Base-by-base conservation (phyloP, 2,797 vertebrate genomes). In the Threskiornis aethiopicus region DNA sequence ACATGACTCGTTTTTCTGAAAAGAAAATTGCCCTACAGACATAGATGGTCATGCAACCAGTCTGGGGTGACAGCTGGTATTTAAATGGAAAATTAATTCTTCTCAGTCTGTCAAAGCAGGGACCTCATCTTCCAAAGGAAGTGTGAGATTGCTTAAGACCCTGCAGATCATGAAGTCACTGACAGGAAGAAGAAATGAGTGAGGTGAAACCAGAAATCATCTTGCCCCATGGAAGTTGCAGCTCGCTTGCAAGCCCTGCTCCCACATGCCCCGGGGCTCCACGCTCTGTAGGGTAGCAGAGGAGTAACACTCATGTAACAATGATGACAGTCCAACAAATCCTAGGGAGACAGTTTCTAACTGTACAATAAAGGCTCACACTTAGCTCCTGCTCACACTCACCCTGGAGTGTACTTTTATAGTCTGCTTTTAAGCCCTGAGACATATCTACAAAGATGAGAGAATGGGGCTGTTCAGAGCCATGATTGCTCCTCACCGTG, bases 21-120 rank as follows among this genome's bases (percentile, higher is more conserved):
- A 92, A 71, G 79, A 89, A 96, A 96, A 88, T 55, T 90, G 21
- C 93, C 72, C 82, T 84, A 87, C 83, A 94, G 92, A 91, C n/a
- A 1, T 80, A 89, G 54, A 59, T 86, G 91, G 91, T 95, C 81
- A 88, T 47, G 88, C 82, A 95, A 42, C 54, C 61, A 90, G 75
- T 80, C 88, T 93, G 75, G 79, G 67, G 75, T 96, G 79, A 92
- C 80, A 97, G 67, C 47, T 91, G 83, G 84, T 95, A 72, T 92
- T 97, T 89, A 96, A 87, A 97, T 57, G 55, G 76, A 95, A 82
- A 96, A 96, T 95, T 94, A 95, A 87, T 96, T 97, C 61, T 91
- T 90, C 89, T 95, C 59, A 93, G 84, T 37, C 73, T 95, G 92
- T 94, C 62, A 93, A 97, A 87, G 39, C 37, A 95, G 70, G 26